Evolutionary conservation across 2,888 invertebrate species (phyloP).

Genomic region (Biston betularia): DNA sequence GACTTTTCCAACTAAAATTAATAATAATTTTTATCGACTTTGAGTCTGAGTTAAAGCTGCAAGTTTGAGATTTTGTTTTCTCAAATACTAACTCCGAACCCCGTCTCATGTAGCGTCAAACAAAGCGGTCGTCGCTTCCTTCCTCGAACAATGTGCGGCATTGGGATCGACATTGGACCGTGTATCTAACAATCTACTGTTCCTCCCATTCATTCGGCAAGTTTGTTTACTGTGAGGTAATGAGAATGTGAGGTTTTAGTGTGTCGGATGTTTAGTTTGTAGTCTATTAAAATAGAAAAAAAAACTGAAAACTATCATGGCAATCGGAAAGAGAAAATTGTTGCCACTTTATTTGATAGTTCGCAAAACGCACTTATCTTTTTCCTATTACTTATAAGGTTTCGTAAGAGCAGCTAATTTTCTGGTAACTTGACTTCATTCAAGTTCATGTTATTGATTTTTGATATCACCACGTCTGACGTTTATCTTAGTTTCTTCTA

Average conservation of each 20-base stretch:
- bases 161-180: slow-evolving; percentile 80
- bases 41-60: not conserved
- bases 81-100: slow-evolving; percentile 8
- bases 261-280: not conserved
- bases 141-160: slow-evolving; percentile 83
- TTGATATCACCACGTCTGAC: too few relatives aligned
- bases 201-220: slow-evolving; percentile 78
- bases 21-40: not conserved
- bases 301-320: not conserved
- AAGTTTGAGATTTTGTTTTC: slow-evolving; percentile 7
- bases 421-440: too few relatives aligned
- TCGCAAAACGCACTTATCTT: too few relatives aligned
- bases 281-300: not conserved
- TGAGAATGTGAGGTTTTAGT: slow-evolving; percentile 29
- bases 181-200: slow-evolving; percentile 80
- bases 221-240: slow-evolving; percentile 55
- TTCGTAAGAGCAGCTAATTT: too few relatives aligned
- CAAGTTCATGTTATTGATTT: too few relatives aligned
- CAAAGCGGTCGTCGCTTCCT: slow-evolving; percentile 77
- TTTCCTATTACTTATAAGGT: too few relatives aligned
- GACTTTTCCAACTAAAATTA: too few relatives aligned
- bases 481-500: too few relatives aligned
- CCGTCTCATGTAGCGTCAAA: slow-evolving; percentile 49
- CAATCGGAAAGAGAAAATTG: not conserved
- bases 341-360: not conserved